Evolutionary conservation across 2,888 invertebrate species (phyloP), one percentile per base, ranked within the genome.

Genomic region (Zygothrica quintamaculata): DNA sequence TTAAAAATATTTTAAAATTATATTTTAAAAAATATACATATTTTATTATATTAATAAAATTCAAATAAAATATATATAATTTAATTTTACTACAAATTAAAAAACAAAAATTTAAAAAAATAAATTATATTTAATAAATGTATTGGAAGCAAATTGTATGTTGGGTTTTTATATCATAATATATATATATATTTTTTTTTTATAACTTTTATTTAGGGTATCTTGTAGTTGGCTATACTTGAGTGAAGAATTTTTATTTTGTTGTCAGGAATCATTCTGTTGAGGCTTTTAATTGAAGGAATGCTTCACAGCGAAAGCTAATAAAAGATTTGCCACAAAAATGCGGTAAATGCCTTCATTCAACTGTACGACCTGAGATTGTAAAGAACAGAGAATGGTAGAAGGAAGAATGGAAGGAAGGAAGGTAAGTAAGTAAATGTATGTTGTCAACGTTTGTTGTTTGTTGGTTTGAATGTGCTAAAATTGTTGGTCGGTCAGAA

Each of bases 271-370:
- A 39, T 46, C 13, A n/a, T 43, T n/a, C 22, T 11, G 18, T 7
- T 2, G 31, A 47, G 47, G 8, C 13, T 25, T 42, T 48, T 1
- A 31, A 44, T 34, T 50, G 37, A 43, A 44, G 37, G 34, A 42
- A 47, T 56, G 43, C 36, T 15, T 25, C 36, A 37, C 9, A 29
- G 25, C 26, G 5, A 36, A 65, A 74, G 85, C 78, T 68, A 72
- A 77, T 79, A 65, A 79, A 81, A 81, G 58, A 77, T 75, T 65
- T 65, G 56, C 78, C 61, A 52, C 15, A 9, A 22, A 39, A 39
- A 65, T 80, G 65, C 55, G 46, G 29, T 39, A 47, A 56, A 46
- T 62, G 78, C 39, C 58, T 58, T 55, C 56, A 34, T 74, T 74
- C 67, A 67, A 67, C 77, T 77, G 67, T 51, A 60, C 52, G 42